Evolutionary conservation across 1,140 invertebrate genomes (phyloP).

Genomic region (Dendroctonus valens): DNA sequence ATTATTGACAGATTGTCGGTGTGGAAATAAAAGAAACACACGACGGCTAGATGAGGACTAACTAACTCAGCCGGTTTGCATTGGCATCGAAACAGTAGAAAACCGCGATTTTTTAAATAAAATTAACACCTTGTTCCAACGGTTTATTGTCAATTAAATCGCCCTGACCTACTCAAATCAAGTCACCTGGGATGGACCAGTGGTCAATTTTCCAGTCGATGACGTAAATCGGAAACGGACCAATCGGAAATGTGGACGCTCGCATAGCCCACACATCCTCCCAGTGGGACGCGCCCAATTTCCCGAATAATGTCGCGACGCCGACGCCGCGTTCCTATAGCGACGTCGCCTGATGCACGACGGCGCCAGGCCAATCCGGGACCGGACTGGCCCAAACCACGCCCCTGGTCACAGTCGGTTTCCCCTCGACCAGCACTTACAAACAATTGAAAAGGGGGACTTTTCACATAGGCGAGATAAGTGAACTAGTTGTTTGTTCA

Average conservation of each 20-base stretch:
- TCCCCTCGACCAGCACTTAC: conserved; percentile 7
- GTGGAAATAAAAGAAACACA: too few relatives aligned
- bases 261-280: conserved; percentile 1
- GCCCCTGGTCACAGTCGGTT: conserved; percentile 12
- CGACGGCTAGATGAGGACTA: too few relatives aligned
- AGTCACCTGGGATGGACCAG: too few relatives aligned
- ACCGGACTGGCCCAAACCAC: conserved; percentile 6
- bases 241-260: not conserved
- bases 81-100: too few relatives aligned
- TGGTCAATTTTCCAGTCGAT: too few relatives aligned
- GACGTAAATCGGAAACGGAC: not conserved
- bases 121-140: too few relatives aligned
- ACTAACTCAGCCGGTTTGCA: too few relatives aligned
- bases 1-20: too few relatives aligned
- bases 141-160: too few relatives aligned
- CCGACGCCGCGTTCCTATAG: conserved; percentile 10
- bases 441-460: conserved; percentile 21
- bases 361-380: conserved; percentile 13
- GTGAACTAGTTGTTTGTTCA: conserved; percentile 9
- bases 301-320: conserved; percentile 2
- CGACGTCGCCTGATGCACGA: conserved; percentile 15
- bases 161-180: too few relatives aligned
- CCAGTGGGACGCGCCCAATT: conserved; percentile 3
- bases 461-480: conserved; percentile 15
- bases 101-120: too few relatives aligned